Evolutionary conservation across 2,113 vertebrate genomes (phyloP), one percentile per base, ranked within the genome.

Genomic region (Rousettus leschenaultii): DNA sequence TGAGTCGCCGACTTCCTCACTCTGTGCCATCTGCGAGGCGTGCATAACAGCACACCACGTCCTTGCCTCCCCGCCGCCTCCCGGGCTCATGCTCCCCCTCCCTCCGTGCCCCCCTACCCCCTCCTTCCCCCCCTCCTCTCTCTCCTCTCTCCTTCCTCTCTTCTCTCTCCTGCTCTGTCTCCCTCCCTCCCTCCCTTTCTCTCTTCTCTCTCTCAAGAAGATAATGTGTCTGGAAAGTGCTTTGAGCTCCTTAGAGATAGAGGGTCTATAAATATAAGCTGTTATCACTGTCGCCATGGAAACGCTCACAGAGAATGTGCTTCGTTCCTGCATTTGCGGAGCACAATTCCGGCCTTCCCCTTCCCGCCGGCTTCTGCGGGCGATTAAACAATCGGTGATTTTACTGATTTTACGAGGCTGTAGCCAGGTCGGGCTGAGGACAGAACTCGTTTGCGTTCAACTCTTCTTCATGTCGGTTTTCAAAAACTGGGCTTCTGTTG

Each of bases 251-350:
- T 97, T 97, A 96, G 97, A 97, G 96, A 97, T 97, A 96, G 79
- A 96, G 74, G 45, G 63, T 88, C 97, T 98, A 98, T 97, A 98
- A 98, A 98, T 98, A 96, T 63, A 94, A 97, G 94, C 96, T 96
- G 96, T 95, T 97, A 97, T 97, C 92, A 92, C 82, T 77, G 95
- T 98, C 85, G 38, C 96, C 96, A 96, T 97, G 96, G 97, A 94
- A 96, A 98, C 96, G 71, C 68, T 96, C 87, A 57, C 71, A 74
- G 96, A 94, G 66, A 89, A 89, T 75, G n/a, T 35, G 61, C 86
- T 96, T 68, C n/a, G 26, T 83, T 65, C 94, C 89, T 90, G 78
- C 68, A 28, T 92, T 70, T 80, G 87, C 91, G 59, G 35, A 82
- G 92, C 38, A 38, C 51, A 51, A 35, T 87, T 92, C 38, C 38